Conservation (phyloP, 2,113 vertebrate genomes). For the Triplophysa rosa region DNA sequence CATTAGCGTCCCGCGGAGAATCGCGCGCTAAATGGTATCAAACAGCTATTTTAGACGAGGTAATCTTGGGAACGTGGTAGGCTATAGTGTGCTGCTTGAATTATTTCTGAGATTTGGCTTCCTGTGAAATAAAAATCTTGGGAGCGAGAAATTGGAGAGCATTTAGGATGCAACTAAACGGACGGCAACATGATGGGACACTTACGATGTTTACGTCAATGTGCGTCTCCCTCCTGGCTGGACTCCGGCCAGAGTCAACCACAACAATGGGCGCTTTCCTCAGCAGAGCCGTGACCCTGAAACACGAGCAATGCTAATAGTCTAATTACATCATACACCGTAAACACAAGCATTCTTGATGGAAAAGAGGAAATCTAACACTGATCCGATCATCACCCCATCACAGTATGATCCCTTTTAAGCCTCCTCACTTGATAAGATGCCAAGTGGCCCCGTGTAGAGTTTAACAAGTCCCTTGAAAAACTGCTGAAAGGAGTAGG, state of each 20-base stretch:
- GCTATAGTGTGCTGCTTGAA: conserved; percentile 46
- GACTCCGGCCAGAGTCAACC: conserved; percentile 30
- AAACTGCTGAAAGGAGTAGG: background rate
- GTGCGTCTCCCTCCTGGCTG: conserved; percentile 15
- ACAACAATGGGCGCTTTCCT: conserved; percentile 41
- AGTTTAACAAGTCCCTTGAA: conserved; percentile 5
- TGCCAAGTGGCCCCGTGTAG: conserved; percentile 17
- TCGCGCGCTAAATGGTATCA: conserved; percentile 57
- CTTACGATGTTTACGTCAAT: conserved; percentile 27
- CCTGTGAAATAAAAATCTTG: background rate
- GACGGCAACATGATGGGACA: conserved; percentile 29
- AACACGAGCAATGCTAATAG: conserved; percentile 53
- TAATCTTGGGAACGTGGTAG: conserved; percentile 50
- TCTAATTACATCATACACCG: conserved; percentile 48
- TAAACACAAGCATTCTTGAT: conserved; percentile 41
- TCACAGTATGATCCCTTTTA: conserved; percentile 38
- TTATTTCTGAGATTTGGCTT: conserved; percentile 48
- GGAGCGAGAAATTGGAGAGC: conserved; percentile 12
- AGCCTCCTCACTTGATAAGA: conserved; percentile 28
- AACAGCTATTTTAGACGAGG: conserved; percentile 57
- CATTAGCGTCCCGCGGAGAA: conserved; percentile 57
- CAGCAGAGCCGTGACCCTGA: conserved; percentile 41
- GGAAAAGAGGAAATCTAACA: conserved; percentile 36
- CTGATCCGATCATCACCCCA: conserved; percentile 33
- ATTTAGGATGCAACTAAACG: background rate